Percentiles rank a stretch among this genome's conserved stretches.
These are phyloP conservation scores for Conger conger DNA, from an alignment of 2,113 vertebrate genomes.

Conservation along the genomic window DNA sequence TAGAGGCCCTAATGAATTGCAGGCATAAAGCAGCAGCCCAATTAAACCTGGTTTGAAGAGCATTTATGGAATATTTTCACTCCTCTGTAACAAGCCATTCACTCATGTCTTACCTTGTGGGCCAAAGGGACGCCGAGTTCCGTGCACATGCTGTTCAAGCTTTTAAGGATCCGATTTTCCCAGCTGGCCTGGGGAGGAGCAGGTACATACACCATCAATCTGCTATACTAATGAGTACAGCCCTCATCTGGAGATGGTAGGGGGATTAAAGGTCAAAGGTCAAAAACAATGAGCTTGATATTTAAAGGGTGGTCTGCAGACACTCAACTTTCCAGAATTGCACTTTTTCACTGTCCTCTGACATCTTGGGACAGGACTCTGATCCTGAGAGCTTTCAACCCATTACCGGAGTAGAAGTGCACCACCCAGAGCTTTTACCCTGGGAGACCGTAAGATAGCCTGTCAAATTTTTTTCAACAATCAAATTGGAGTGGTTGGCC, in stretches of 20 bases:
- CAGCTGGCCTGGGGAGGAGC: constrained; percentile 80
- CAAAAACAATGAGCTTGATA: neutral
- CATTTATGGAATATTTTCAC: neutral
- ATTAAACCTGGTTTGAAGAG: neutral
- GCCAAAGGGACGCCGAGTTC: constrained; percentile 90
- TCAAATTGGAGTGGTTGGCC: neutral
- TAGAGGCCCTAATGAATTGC: neutral
- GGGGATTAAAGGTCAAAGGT: neutral
- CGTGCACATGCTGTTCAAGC: constrained; percentile 95
- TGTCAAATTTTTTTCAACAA: neutral
- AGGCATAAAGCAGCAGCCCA: neutral
- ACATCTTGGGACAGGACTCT: neutral
- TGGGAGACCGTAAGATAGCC: neutral
- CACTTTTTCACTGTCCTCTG: neutral
- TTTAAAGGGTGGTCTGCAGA: neutral
- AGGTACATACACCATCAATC: neutral
- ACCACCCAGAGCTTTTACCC: neutral
- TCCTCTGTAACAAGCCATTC: neutral
- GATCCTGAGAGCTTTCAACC: neutral
- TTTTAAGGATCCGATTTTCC: constrained; percentile 95
- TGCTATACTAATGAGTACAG: neutral
- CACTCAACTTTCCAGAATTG: neutral
- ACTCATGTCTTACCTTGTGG: constrained; percentile 73
- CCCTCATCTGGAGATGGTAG: neutral
- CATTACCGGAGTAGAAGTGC: neutral